A percentile compares a stretch with the other conserved stretches of the same genome.
Conservation (phyloP, 2,888 invertebrate genomes). For the Acleris sparsana region DNA sequence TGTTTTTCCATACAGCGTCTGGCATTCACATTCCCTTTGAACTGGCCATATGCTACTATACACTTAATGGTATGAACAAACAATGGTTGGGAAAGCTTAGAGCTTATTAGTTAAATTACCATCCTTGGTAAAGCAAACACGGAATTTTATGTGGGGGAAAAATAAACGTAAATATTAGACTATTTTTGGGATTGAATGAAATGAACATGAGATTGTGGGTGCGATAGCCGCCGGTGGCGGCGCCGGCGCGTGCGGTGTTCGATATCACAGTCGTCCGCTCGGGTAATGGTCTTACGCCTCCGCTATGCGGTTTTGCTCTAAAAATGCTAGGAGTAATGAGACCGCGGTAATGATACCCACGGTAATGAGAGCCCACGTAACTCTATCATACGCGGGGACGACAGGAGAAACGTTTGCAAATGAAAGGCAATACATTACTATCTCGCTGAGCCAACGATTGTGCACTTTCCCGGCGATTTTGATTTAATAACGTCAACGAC, state of each 20-base stretch:
- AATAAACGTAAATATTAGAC: constrained; percentile 14
- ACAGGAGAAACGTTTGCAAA: constrained; percentile 73
- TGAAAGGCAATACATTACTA: constrained; percentile 70
- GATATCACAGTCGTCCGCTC: constrained; percentile 44
- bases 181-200: constrained; percentile 32
- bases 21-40: constrained; percentile 27
- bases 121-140: constrained; percentile 15
- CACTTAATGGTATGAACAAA: constrained; percentile 26
- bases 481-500: constrained; percentile 57
- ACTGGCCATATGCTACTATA: constrained; percentile 19
- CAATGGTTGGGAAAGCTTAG: constrained; percentile 24
- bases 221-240: constrained; percentile 42
- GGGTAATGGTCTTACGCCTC: constrained; percentile 48
- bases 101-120: constrained; percentile 31
- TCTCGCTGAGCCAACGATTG: constrained; percentile 56
- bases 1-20: constrained; percentile 39
- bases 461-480: constrained; percentile 64
- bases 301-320: constrained; percentile 52
- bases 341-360: constrained; percentile 63
- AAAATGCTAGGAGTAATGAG: constrained; percentile 58
- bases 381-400: constrained; percentile 70
- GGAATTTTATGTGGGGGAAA: constrained; percentile 12
- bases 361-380: constrained; percentile 70
- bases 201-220: constrained; percentile 34
- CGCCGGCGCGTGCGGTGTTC: constrained; percentile 41